Evolutionary conservation across 2,888 invertebrate species (phyloP).

Genomic region (Strigamia maritima): DNA sequence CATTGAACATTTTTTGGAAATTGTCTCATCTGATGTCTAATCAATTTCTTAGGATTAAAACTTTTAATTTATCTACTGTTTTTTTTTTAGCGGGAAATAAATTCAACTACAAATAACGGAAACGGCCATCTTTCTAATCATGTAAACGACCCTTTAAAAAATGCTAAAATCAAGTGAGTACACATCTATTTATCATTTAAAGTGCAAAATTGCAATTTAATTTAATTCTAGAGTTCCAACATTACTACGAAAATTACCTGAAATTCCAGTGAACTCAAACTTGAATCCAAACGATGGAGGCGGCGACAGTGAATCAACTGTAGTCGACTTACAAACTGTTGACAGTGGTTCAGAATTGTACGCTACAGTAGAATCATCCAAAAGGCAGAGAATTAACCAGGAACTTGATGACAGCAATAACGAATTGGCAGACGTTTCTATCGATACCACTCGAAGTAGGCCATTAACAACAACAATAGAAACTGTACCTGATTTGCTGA

Average conservation of each 20-base stretch:
- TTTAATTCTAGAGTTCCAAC: slow-evolving; percentile 37
- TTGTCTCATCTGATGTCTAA: too few relatives aligned
- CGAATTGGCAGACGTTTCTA: neutral
- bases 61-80: neutral
- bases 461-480: neutral
- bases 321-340: slow-evolving; percentile 7
- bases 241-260: slow-evolving; percentile 34
- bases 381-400: neutral
- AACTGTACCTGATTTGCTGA: neutral
- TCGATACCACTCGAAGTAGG: neutral
- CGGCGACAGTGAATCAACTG: neutral
- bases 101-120: neutral
- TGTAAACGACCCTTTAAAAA: neutral
- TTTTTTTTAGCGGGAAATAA: neutral
- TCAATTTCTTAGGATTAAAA: too few relatives aligned
- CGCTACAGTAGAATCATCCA: slow-evolving; percentile 28
- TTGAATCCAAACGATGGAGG: neutral
- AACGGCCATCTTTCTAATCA: neutral
- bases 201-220: neutral
- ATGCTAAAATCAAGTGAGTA: slow-evolving; percentile 1
- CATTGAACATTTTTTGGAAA: too few relatives aligned
- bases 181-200: neutral
- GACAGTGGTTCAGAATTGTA: slow-evolving; percentile 35
- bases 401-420: neutral
- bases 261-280: slow-evolving; percentile 25